Percentiles rank a stretch among this genome's conserved stretches.
These are phyloP conservation scores for Rosalia funebris DNA, from an alignment of 2,888 invertebrate species.

Conservation along the genomic window DNA sequence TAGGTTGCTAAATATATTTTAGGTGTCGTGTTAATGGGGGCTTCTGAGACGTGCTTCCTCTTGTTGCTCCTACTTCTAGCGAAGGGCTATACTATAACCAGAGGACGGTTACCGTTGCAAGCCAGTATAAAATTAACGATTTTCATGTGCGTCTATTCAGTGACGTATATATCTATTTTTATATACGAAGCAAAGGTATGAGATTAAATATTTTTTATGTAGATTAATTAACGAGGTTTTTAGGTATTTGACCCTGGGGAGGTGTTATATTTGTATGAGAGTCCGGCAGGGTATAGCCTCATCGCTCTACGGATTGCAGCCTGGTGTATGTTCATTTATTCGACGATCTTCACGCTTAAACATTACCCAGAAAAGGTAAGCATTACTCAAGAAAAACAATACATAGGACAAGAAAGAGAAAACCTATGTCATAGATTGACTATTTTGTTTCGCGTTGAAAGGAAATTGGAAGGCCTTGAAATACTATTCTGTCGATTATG, in stretches of 20 bases:
- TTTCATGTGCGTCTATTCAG: slow-evolving; percentile 81
- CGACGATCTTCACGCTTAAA: slow-evolving; percentile 77
- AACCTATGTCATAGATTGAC: no score
- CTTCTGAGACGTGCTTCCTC: slow-evolving; percentile 80
- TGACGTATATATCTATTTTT: slow-evolving; percentile 80
- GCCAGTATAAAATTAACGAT: slow-evolving; percentile 81
- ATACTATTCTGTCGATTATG: no score
- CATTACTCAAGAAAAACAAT: not conserved
- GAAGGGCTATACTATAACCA: slow-evolving; percentile 91
- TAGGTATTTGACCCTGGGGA: slow-evolving; percentile 91
- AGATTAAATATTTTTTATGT: slow-evolving; percentile 7
- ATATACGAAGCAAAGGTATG: slow-evolving; percentile 81
- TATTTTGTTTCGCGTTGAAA: no score
- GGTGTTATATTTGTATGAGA: slow-evolving; percentile 90
- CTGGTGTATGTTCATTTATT: slow-evolving; percentile 83
- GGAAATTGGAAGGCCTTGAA: no score
- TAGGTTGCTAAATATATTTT: slow-evolving; percentile 48
- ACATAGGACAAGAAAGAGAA: no score
- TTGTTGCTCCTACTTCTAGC: slow-evolving; percentile 83
- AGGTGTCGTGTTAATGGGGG: slow-evolving; percentile 79
- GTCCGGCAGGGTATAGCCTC: slow-evolving; percentile 87
- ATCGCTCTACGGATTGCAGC: slow-evolving; percentile 79
- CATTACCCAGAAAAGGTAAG: slow-evolving; percentile 83
- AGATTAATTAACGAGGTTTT: slow-evolving; percentile 31
- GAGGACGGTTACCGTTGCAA: slow-evolving; percentile 78